Percentiles rank a stretch among this genome's conserved stretches.
Evolutionary conservation across 92 coral and sea anemone species (phyloP).

Genomic region (Montipora capitata): DNA sequence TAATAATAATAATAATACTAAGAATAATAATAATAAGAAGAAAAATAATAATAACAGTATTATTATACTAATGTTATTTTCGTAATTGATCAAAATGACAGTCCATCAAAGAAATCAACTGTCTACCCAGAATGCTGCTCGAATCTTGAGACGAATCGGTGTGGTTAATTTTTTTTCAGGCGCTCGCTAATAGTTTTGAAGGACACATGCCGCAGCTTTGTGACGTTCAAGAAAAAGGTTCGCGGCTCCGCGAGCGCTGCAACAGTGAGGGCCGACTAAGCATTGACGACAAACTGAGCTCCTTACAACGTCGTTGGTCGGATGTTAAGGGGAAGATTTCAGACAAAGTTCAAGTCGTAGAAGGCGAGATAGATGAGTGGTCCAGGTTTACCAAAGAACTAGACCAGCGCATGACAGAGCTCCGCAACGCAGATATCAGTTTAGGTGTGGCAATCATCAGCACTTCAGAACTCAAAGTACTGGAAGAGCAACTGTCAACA

Average conservation of each 20-base stretch:
- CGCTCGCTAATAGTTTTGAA: slow-evolving; percentile 91
- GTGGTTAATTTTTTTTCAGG: slow-evolving; percentile 38
- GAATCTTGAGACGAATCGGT: no score
- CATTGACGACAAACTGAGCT: slow-evolving; percentile 79
- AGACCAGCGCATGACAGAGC: slow-evolving; percentile 81
- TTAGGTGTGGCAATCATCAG: slow-evolving; percentile 78
- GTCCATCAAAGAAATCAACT: no score
- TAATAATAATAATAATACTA: no score
- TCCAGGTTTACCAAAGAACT: slow-evolving; percentile 68
- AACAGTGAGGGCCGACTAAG: slow-evolving; percentile 82
- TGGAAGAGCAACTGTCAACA: slow-evolving; percentile 80
- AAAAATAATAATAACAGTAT: no score
- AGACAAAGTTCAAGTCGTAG: slow-evolving; percentile 67
- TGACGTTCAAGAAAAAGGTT: slow-evolving; percentile 76
- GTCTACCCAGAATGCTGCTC: no score
- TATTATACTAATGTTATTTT: no score
- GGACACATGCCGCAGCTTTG: slow-evolving; percentile 81
- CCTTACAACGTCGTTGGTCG: slow-evolving; percentile 82
- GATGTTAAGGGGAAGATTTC: slow-evolving; percentile 80
- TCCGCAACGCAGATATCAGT: slow-evolving; percentile 84
- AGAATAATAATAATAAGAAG: no score
- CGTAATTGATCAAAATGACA: no score
- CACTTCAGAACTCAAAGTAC: slow-evolving; percentile 71
- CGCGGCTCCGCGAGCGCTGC: slow-evolving; percentile 83
- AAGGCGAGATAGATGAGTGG: slow-evolving; percentile 83